phyloP scores from a whole-genome alignment of 2,888 invertebrate species.

The Mesochorus sp. region DNA sequence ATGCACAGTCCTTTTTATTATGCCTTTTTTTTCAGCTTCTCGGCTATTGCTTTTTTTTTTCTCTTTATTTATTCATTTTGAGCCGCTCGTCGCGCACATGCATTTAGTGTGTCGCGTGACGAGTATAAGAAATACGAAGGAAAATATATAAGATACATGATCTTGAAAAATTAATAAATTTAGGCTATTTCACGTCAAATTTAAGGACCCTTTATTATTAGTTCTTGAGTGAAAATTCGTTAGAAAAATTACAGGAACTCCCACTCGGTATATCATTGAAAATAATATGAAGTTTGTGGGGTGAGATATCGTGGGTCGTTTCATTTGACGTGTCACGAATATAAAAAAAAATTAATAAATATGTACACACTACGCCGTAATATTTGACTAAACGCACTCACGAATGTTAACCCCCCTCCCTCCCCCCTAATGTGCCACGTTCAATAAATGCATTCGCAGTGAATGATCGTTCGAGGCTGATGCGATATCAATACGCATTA shows the following conservation, averaged over 20 bases:
- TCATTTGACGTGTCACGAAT: too few species aligned
- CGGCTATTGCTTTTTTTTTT: neutral
- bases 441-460: slow-evolving; percentile 44
- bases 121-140: neutral
- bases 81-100: slow-evolving; percentile 10
- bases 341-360: slow-evolving; percentile 10
- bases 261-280: too few species aligned
- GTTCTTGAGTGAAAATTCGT: too few species aligned
- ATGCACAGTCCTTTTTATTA: slow-evolving; percentile 15
- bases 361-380: slow-evolving; percentile 7
- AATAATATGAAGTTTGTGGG: too few species aligned
- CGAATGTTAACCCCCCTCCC: neutral
- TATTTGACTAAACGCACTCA: slow-evolving; percentile 9
- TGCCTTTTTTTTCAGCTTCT: neutral
- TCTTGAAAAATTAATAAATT: too few species aligned
- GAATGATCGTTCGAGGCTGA: slow-evolving; percentile 30
- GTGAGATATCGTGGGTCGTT: too few species aligned
- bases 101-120: neutral
- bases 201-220: too few species aligned
- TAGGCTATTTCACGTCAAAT: too few species aligned
- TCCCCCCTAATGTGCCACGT: slow-evolving; percentile 43
- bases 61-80: too few species aligned
- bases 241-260: too few species aligned
- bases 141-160: neutral
- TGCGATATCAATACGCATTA: neutral